Conservation (phyloP, 1,140 invertebrate species). For the Cephus cinctus region DNA sequence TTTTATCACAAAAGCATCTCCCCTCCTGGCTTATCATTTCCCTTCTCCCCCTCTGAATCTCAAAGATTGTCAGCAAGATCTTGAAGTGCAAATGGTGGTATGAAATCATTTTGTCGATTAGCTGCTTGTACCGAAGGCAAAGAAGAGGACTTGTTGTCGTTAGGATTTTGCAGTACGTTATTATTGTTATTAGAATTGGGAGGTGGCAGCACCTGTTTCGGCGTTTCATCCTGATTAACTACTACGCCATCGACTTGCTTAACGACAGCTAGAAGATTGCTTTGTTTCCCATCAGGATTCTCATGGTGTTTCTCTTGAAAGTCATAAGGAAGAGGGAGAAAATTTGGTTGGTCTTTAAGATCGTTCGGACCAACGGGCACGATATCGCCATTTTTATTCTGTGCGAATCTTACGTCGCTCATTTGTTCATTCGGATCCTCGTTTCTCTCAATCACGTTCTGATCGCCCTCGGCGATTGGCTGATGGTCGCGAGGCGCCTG, state of each 20-base stretch:
- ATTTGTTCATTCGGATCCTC: constrained; percentile 20
- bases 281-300: background rate
- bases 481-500: constrained; percentile 33
- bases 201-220: constrained; percentile 9
- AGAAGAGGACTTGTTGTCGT: background rate
- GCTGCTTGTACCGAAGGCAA: background rate
- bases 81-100: background rate
- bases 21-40: too few relatives aligned
- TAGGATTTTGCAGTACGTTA: background rate
- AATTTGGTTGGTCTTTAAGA: constrained; percentile 13
- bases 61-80: background rate
- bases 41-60: background rate
- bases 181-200: constrained; percentile 6
- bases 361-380: constrained; percentile 41
- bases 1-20: too few relatives aligned
- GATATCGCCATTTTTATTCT: constrained; percentile 36
- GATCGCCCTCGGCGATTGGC: constrained; percentile 20
- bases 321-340: constrained; percentile 22
- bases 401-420: constrained; percentile 35
- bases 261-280: background rate
- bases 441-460: constrained; percentile 9
- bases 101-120: background rate
- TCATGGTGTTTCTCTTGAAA: constrained; percentile 13
- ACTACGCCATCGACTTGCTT: background rate
- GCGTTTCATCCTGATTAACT: constrained; percentile 4